Evolutionary conservation across 2,888 invertebrate genomes (phyloP).

Genomic region (Tipula confusa): DNA sequence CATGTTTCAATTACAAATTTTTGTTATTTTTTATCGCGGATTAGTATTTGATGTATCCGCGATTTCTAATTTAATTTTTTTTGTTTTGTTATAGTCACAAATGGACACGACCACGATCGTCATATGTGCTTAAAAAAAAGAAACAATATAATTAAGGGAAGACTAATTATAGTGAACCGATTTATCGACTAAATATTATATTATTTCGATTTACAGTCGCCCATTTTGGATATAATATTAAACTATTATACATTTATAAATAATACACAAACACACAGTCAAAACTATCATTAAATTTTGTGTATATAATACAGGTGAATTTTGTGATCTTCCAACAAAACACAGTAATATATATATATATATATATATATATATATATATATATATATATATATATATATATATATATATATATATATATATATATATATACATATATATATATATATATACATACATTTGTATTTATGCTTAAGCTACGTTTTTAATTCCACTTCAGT

Average conservation of each 20-base stretch:
- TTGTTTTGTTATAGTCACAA: neutral
- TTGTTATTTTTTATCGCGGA: neutral
- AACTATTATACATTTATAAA: too few relatives aligned
- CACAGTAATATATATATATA: neutral
- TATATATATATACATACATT: neutral
- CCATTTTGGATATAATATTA: slow-evolving; percentile 25
- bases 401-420: neutral
- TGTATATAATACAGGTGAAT: neutral
- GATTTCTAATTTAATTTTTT: neutral
- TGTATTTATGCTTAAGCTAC: neutral
- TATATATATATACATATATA: neutral
- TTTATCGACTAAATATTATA: neutral
- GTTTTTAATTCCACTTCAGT: neutral
- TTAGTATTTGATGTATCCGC: neutral
- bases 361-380: neutral
- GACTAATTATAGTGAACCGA: neutral
- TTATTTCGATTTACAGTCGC: neutral
- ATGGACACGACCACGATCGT: neutral
- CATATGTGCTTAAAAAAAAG: neutral
- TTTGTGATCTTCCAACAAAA: neutral
- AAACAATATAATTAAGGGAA: neutral
- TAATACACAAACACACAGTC: neutral
- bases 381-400: neutral
- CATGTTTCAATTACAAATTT: neutral
- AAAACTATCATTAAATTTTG: neutral